Percentiles rank a stretch among this genome's conserved stretches.
Conservation (phyloP, 2,888 invertebrate genomes). For the Sinhomidia bicolor region DNA sequence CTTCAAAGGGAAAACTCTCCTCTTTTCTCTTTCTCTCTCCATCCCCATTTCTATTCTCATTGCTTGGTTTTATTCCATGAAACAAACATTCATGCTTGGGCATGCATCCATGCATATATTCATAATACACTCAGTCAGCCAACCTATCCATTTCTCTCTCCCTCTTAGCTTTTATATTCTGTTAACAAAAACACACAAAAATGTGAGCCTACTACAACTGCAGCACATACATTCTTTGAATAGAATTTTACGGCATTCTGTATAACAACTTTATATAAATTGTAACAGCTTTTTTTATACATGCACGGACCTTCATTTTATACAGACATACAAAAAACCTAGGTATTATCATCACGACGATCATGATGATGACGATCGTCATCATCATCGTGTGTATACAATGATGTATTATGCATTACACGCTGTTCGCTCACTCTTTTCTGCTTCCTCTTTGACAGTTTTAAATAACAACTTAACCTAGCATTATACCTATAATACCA, state of each 20-base stretch:
- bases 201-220: neutral
- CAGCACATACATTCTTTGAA: conserved; percentile 10
- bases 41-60: conserved; percentile 66
- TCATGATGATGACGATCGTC: conserved; percentile 24
- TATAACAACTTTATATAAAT: conserved; percentile 32
- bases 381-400: conserved; percentile 22
- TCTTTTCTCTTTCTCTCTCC: conserved; percentile 62
- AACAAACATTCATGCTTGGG: conserved; percentile 61
- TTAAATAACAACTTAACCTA: conserved; percentile 39
- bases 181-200: conserved; percentile 60
- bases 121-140: conserved; percentile 53
- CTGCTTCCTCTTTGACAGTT: conserved; percentile 16
- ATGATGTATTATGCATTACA: conserved; percentile 60
- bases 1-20: conserved; percentile 79
- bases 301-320: neutral
- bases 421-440: conserved; percentile 7
- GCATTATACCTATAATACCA: neutral
- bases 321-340: too few species aligned
- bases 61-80: conserved; percentile 61
- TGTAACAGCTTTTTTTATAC: conserved; percentile 33
- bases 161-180: conserved; percentile 35
- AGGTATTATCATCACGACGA: too few species aligned
- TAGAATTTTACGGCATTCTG: conserved; percentile 6
- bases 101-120: conserved; percentile 70
- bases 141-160: conserved; percentile 9